phyloP scores from a whole-genome alignment of 2,797 vertebrate species.

The Pampus argenteus region DNA sequence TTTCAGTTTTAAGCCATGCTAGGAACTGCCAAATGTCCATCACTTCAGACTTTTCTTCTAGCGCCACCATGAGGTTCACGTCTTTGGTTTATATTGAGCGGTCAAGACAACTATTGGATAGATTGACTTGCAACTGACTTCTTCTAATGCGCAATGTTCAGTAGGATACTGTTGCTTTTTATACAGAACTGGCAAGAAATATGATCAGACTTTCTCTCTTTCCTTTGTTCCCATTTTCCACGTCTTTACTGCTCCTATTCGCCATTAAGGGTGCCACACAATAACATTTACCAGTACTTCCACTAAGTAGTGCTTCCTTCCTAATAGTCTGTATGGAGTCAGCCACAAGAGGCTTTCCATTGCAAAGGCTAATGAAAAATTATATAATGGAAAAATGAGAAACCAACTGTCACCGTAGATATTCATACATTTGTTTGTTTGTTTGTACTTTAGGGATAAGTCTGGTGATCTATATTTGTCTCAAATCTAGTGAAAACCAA shows the following conservation, averaged over 20 bases:
- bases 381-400: neutral
- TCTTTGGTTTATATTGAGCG: too few species aligned
- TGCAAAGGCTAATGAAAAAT: neutral
- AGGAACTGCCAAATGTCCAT: too few species aligned
- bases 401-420: too few species aligned
- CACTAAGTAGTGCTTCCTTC: neutral
- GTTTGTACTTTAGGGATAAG: too few species aligned
- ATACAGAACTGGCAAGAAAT: too few species aligned
- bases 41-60: neutral
- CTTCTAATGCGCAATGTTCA: too few species aligned
- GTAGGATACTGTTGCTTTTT: too few species aligned
- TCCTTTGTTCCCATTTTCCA: neutral
- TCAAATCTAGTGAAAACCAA: neutral
- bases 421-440: neutral
- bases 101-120: too few species aligned
- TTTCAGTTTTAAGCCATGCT: neutral
- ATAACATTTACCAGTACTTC: too few species aligned
- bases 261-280: too few species aligned
- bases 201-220: neutral
- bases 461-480: neutral
- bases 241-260: neutral
- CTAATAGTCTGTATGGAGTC: neutral
- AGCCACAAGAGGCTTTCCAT: neutral
- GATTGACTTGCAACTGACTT: too few species aligned
- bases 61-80: too few species aligned